phyloP scores from a whole-genome alignment of 1,140 invertebrate species.

The Macrosteles quadrilineatus region DNA sequence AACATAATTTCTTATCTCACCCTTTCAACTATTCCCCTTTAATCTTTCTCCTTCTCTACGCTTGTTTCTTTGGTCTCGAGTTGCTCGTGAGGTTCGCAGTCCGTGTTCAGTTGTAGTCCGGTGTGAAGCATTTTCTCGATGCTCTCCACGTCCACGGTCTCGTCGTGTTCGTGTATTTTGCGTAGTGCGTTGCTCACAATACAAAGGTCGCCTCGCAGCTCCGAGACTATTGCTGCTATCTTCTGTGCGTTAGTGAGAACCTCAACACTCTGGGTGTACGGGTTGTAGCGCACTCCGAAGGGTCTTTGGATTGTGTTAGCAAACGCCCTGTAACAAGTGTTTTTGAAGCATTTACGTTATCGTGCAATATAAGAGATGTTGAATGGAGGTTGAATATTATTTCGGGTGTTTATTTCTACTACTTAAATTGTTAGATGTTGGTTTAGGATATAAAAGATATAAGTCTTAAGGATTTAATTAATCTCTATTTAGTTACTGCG shows the following conservation, averaged over 20 bases:
- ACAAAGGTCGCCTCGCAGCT: constrained; percentile 91
- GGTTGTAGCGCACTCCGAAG: constrained; percentile 96
- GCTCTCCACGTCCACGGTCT: constrained; percentile 75
- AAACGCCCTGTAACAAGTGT: constrained; percentile 76
- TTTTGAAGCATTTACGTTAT: too few relatives aligned
- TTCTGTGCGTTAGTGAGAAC: constrained; percentile 95
- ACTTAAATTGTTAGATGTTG: too few relatives aligned
- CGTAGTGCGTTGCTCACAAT: constrained; percentile 92
- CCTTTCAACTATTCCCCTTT: too few relatives aligned
- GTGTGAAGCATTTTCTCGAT: constrained; percentile 72
- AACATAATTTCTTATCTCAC: too few relatives aligned
- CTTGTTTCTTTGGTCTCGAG: too few relatives aligned
- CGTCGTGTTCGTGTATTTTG: constrained; percentile 83
- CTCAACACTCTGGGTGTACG: constrained; percentile 97
- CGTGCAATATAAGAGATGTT: too few relatives aligned
- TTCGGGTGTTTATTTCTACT: not conserved
- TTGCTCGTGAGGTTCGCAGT: constrained; percentile 34
- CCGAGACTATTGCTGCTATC: constrained; percentile 93
- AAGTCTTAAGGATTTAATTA: too few relatives aligned
- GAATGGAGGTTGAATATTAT: not conserved
- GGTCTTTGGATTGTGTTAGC: constrained; percentile 92
- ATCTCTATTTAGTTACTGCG: too few relatives aligned
- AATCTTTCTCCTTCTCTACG: too few relatives aligned
- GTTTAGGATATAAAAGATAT: too few relatives aligned
- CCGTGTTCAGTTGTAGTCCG: constrained; percentile 50